Percentiles rank a stretch among this genome's conserved stretches.
phyloP scores from a whole-genome alignment of 2,888 invertebrate genomes.

The Rhagium mordax region DNA sequence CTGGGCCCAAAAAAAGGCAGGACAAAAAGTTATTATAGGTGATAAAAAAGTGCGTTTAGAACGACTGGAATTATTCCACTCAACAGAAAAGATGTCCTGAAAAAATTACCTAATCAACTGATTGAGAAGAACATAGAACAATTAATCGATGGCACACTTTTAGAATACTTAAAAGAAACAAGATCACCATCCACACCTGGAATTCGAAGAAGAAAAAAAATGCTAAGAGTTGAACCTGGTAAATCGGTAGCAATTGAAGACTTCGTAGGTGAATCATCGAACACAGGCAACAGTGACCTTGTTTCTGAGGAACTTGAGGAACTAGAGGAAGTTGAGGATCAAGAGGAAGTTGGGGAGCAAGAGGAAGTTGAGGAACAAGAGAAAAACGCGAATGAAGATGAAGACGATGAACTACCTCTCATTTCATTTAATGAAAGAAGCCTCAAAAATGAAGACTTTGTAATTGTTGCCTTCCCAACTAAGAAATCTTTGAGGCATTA shows the following conservation, averaged over 20 bases:
- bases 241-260: too few relatives aligned
- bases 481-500: background rate
- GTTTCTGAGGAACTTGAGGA: background rate
- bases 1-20: too few relatives aligned
- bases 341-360: background rate
- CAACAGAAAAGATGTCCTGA: background rate
- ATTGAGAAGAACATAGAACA: too few relatives aligned
- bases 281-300: background rate
- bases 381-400: too few relatives aligned
- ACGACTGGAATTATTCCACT: background rate
- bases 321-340: background rate
- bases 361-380: background rate
- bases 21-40: too few relatives aligned
- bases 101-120: too few relatives aligned
- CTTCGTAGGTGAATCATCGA: background rate
- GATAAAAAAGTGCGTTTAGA: too few relatives aligned
- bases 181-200: too few relatives aligned
- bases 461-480: background rate
- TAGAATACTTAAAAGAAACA: too few relatives aligned
- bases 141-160: too few relatives aligned
- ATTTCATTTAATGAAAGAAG: background rate
- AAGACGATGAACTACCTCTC: too few relatives aligned
- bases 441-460: background rate
- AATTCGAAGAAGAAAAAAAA: background rate
- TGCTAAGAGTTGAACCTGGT: background rate